A percentile compares a stretch with the other conserved stretches of the same genome.
Conservation (phyloP, 2,888 invertebrate species). For the Acanthosepion lycidas region DNA sequence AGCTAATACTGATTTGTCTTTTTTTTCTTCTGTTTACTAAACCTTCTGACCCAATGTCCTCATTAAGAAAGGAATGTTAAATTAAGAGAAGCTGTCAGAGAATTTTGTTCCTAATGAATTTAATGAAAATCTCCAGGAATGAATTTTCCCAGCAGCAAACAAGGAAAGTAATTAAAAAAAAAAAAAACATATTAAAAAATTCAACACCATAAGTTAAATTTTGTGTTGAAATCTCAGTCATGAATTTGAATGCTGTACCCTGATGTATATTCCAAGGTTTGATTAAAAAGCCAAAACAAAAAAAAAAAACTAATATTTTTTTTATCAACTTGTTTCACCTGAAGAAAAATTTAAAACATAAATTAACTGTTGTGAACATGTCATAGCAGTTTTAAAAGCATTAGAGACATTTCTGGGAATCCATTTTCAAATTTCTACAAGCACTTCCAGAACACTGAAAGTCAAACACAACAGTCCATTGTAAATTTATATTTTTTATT, state of each 20-base stretch:
- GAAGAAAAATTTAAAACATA: no score
- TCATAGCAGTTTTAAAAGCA: no score
- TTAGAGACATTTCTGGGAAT: no score
- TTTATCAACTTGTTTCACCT: neutral
- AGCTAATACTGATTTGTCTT: neutral
- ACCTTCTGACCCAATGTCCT: neutral
- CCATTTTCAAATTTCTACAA: no score
- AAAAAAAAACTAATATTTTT: neutral
- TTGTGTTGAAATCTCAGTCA: neutral
- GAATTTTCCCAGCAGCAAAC: neutral
- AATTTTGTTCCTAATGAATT: conserved; percentile 15
- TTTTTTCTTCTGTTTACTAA: neutral
- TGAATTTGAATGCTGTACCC: neutral
- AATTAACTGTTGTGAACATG: no score
- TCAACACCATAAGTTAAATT: neutral
- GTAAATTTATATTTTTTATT: no score
- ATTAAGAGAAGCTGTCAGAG: neutral
- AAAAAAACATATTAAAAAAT: neutral
- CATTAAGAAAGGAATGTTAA: conserved; percentile 12
- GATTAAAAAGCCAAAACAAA: neutral
- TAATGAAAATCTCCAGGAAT: neutral
- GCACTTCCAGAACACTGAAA: no score
- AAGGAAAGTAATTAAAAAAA: neutral
- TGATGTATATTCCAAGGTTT: neutral
- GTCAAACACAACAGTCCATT: no score